phyloP scores from a whole-genome alignment of 2,797 vertebrate species.

The Anas acuta region DNA sequence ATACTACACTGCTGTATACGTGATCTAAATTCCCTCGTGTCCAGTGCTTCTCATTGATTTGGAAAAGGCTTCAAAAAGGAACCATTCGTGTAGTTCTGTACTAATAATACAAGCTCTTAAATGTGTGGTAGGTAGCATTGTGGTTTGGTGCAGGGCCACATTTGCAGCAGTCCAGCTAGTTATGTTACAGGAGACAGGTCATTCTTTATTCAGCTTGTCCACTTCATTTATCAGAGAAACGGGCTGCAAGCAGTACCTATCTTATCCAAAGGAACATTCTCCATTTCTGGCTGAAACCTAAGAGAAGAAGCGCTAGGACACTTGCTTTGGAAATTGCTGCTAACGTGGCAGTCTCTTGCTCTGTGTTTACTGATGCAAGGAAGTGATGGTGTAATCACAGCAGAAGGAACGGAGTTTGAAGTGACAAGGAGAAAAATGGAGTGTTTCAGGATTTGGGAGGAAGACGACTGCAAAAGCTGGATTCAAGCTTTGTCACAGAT shows the following conservation, averaged over 20 bases:
- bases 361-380: not conserved
- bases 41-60: not conserved
- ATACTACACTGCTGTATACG: not conserved
- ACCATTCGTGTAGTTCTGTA: not conserved
- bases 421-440: not conserved
- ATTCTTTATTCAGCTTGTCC: not conserved
- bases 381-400: not conserved
- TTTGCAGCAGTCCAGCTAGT: not conserved
- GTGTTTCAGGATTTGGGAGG: not conserved
- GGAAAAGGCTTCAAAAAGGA: not conserved
- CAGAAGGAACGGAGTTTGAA: not conserved
- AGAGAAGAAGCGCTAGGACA: not conserved
- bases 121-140: fast-evolving
- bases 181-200: not conserved
- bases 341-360: not conserved
- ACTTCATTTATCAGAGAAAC: not conserved
- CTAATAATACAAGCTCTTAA: not conserved
- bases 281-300: not conserved
- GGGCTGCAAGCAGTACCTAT: not conserved
- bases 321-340: not conserved
- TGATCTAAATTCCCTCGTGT: not conserved
- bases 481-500: not conserved
- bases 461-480: not conserved
- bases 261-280: not conserved
- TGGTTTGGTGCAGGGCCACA: not conserved